These are phyloP conservation scores for Acholoe squamosa DNA, from an alignment of 2,888 invertebrate genomes.

Conservation along the genomic window DNA sequence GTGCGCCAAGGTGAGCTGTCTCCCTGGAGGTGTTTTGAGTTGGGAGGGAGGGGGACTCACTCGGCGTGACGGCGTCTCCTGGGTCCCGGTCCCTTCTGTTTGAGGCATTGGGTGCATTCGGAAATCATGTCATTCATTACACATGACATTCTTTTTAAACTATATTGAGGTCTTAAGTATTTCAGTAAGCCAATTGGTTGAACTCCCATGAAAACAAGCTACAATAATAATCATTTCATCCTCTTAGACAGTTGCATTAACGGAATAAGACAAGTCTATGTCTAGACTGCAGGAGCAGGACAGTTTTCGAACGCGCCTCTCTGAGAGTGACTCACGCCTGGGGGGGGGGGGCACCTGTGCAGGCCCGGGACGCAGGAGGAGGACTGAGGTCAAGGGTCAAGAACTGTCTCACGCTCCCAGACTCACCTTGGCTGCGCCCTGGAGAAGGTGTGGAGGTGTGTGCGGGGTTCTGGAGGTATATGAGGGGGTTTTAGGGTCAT, in stretches of 20 bases:
- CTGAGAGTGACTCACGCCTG: neutral
- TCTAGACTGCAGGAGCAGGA: neutral
- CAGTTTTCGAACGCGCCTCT: conserved; percentile 7
- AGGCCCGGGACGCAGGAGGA: conserved; percentile 53
- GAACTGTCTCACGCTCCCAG: conserved; percentile 54
- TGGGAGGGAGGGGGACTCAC: neutral
- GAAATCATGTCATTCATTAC: too few relatives aligned
- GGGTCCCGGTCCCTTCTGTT: conserved; percentile 1
- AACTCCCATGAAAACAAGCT: too few relatives aligned
- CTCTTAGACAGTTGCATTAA: too few relatives aligned
- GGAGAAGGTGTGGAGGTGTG: conserved; percentile 34
- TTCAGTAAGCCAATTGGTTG: too few relatives aligned
- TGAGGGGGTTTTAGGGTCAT: neutral
- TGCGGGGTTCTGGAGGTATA: neutral
- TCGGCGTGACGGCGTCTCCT: neutral
- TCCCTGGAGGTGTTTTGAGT: neutral
- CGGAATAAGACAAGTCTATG: too few relatives aligned
- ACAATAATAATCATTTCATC: too few relatives aligned
- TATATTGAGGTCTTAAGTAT: too few relatives aligned
- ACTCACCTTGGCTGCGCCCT: conserved; percentile 40
- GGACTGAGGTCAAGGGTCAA: conserved; percentile 37
- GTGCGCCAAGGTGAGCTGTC: conserved; percentile 17
- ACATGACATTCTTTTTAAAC: too few relatives aligned
- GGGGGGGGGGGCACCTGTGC: conserved; percentile 36
- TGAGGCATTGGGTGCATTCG: too few relatives aligned